Evolutionary conservation across 2,888 invertebrate genomes (phyloP), one percentile per base, ranked within the genome.

Genomic region (Caenorhabditis plicata): DNA sequence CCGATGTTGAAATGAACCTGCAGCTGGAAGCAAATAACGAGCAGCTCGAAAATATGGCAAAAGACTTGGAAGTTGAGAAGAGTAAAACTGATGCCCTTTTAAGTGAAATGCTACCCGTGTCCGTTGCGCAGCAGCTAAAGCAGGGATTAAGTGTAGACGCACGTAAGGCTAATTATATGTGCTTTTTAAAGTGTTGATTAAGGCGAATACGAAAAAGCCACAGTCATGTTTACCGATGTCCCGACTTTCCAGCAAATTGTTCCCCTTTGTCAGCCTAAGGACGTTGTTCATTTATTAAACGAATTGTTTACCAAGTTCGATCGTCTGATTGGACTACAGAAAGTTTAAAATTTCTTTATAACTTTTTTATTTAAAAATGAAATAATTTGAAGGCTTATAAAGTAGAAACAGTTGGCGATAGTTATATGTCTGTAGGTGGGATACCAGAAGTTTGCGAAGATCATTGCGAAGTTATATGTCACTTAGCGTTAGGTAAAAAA

Each of bases 211-310:
- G 68, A 69, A n/a, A 68, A 72, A 41, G 80, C 77, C 2, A 81
- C 81, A 2, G 78, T 81, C 15, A 72, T 81, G 63, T 82, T 82
- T 69, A 76, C 80, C 32, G 82, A 82, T 63, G 81, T 82, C 11
- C 82, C 82, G 26, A 75, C 74, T 4, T 82, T 82, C 62, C 81
- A 81, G 40, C 74, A 75, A 53, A 82, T 82, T 35, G 80, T 81
- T 1, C 74, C 81, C 3, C 63, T 74, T 3, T 78, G 79, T 50
- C 63, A 74, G 23, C 75, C 75, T 2, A 64, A 62, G 35, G 73
- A 69, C 20, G 62, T 76, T 36, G 75, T 76, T 4, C 60, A 52
- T 9, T 41, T 77, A 36, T 56, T 77, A 41, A 76, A 77, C 45
- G 76, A 76, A 36, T 55, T 77, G 4, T 77, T 77, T 60, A 74